Evolutionary conservation across 1,140 invertebrate genomes (phyloP).

Genomic region (Sarcophaga peregrina): DNA sequence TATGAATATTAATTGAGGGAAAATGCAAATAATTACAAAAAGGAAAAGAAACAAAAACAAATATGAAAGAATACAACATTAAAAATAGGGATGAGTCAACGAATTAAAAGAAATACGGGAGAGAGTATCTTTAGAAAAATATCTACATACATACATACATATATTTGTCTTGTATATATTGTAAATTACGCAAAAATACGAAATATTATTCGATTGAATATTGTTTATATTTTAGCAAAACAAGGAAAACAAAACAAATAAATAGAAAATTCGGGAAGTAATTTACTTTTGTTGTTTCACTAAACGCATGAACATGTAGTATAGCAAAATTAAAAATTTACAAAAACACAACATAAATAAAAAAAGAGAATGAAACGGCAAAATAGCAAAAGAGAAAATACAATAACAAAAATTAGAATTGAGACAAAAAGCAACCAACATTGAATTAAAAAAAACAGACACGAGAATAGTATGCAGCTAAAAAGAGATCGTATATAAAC

Average conservation of each 20-base stretch:
- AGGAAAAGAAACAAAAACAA: conserved; percentile 14
- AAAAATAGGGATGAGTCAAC: conserved; percentile 38
- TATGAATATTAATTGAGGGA: background rate
- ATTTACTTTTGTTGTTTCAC: background rate
- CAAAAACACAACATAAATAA: conserved; percentile 31
- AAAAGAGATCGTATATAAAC: background rate
- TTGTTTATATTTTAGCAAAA: conserved; percentile 6
- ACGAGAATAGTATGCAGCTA: background rate
- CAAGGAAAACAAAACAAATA: conserved; percentile 30
- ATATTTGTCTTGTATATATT: too few species aligned
- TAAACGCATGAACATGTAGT: conserved; percentile 1
- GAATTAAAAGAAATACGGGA: background rate
- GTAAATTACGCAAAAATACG: background rate
- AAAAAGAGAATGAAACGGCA: background rate
- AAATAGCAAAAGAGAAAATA: background rate
- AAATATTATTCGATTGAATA: background rate
- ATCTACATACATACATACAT: too few species aligned
- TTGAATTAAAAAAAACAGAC: too few species aligned
- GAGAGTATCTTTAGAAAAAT: background rate
- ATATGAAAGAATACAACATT: conserved; percentile 12
- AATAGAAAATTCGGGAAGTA: conserved; percentile 43
- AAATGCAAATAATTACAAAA: background rate
- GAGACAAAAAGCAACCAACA: background rate
- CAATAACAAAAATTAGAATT: background rate
- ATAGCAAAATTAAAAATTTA: background rate